Evolutionary conservation across 2,888 invertebrate species (phyloP), one percentile per base, ranked within the genome.

Genomic region (Ditylenchus weischeri): DNA sequence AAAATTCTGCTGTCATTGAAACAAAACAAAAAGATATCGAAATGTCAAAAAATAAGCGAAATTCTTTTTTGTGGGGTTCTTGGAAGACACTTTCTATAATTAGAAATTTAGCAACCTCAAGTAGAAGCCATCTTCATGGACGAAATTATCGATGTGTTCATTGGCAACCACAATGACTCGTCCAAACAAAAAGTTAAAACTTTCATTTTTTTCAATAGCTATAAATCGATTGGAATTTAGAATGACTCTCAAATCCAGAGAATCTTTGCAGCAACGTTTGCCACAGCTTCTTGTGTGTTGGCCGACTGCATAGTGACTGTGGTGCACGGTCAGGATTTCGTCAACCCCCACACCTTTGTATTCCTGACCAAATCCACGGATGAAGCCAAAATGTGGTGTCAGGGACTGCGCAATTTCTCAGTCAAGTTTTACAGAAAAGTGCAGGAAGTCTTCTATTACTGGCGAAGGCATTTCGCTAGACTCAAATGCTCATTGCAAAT

Each of bases 291-390:
- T 21, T 35, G 43, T 8, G 59, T 35, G n/a, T 8, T 59, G 15
- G 59, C 59, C 2, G 59, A 59, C 59, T 59, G 69, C 43, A 64
- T 74, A 36, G 69, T 73, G 15, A 76, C 76, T 51, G 73, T 73
- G 6, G 57, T 70, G 57, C 64, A 74, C 60, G 74, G 74, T 19
- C 48, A 49, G 38, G 76, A 74, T 57, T 74, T 71, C 43, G 70
- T 76, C 11, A 74, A 75, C 51, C 74, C 74, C 18, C 62, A 69
- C n/a, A 57, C 73, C 19, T 68, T 77, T 47, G 70, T 76, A 21
- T 74, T 74, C 48, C 59, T 74, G 35, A 54, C 76, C 18, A 66
- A 76, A 35, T 54, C 76, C 15, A 54, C 36, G n/a, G 76, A 76
- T 35, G 66, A 62, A 35, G 72, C 74, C 35, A 71, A 58, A 57